Evolutionary conservation across 2,113 vertebrate species (phyloP), one percentile per base, ranked within the genome.

Genomic region (Aplodontia rufa): DNA sequence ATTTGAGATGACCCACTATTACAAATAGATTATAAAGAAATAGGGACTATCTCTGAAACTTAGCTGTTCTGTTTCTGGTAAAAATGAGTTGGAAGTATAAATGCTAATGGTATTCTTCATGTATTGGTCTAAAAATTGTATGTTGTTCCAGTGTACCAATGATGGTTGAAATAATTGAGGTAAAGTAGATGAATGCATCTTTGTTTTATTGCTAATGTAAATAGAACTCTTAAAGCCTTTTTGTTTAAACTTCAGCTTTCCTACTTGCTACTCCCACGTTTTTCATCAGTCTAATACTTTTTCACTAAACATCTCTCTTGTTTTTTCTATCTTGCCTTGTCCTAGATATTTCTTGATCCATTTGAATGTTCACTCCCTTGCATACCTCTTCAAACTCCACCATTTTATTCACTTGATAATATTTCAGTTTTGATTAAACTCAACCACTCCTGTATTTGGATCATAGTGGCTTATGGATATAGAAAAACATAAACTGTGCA

Each of bases 391-490:
- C 74, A 90, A 1, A 8, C 51, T n/a, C 22, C 12, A 78, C 81
- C 17, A 53, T 90, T 66, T 79, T 49, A 66, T 72, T 83, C 81
- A 83, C 42, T 90, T 93, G 75, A 49, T 35, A 78, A 30, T 93
- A 58, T 75, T 8, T 96, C 75, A 90, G n/a, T 55, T 75, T 85
- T 81, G 74, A 19, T 69, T 96, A 69, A 90, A 86, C 37, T n/a
- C 53, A 89, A n/a, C 11, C 16, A 16, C 20, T 81, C 19, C 47
- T 91, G 12, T 45, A 20, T 51, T 87, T 78, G 68, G 32, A 45
- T 8, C 26, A 93, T 14, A 75, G 7, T 60, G 42, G 55, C 74
- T 75, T 12, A 30, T 81, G 37, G n/a, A 55, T 86, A 26, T 95
- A 69, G 51, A 87, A 87, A 93, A 96, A 89, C 30, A 66, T 49